Base-by-base conservation (phyloP, 2,113 vertebrate genomes). In the Syngnathus floridae region DNA sequence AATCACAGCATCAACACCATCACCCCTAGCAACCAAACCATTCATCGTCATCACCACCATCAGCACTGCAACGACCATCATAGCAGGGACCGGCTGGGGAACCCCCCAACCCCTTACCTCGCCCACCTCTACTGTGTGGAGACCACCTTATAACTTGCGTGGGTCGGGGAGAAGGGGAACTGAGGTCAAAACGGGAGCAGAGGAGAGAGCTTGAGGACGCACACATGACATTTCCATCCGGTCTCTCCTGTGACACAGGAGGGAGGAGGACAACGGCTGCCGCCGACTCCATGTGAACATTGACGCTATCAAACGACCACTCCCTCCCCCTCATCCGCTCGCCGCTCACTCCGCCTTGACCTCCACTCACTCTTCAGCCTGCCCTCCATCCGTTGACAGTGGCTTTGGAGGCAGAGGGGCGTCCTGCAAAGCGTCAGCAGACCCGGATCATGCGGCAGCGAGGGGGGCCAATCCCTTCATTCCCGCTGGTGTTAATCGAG, bases 1-100 rank as follows among this genome's bases (percentile, higher is more conserved):
- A 80, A 83, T 77, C 92, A 92, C 87, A 92, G 91, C 89, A 91
- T 90, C 5, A 88, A 87, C 76, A 89, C 87, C 51, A 81, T 82
- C 1, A 72, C 89, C 61, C 87, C 90, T 65, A 85, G 87, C 73
- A 87, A 80, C 81, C 74, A 82, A 70, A 86, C 62, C 76, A 77
- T 67, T 72, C 65, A 55, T 43, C 59, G 69, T 48, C 62, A 72
- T 48, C 69, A 72, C 66, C 61, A 65, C 62, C 80, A 78, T 72
- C 79, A 80, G 70, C 71, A 74, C 67, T 73, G 65, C 21, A 71
- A 73, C 8, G 52, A 63, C 77, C 81, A 57, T 48, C 79, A 71
- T 14, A 78, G 71, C 67, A 89, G 84, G 65, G 76, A 82, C 76
- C 77, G 71, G 77, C 65, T 63, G 14, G 66, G 19, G 65, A 85